A percentile compares a stretch with the other conserved stretches of the same genome.
Conservation (phyloP, 2,888 invertebrate species). For the Hedychridium roseum region DNA sequence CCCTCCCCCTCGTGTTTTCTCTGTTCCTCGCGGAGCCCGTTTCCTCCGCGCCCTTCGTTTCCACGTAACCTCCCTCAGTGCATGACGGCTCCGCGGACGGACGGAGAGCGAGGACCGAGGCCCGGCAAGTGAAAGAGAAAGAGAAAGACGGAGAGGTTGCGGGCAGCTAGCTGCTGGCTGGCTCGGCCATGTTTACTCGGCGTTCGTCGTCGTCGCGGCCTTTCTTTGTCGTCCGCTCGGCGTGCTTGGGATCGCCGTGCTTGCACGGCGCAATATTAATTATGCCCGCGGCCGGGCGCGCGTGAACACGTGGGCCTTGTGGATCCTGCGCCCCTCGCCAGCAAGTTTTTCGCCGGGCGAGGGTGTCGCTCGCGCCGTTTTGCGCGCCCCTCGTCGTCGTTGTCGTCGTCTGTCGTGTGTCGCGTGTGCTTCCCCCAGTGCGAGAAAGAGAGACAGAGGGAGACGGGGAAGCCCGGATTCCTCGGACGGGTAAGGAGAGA, state of each 20-base stretch:
- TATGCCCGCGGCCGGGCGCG: constrained; percentile 31
- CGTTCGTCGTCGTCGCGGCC: constrained; percentile 25
- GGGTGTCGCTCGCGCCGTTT: constrained; percentile 7
- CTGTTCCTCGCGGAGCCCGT: constrained; percentile 33
- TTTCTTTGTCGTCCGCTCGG: constrained; percentile 28
- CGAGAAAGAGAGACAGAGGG: too few species aligned
- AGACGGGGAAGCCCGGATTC: too few species aligned
- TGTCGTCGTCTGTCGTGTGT: constrained; percentile 1
- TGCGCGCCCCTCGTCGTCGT: neutral
- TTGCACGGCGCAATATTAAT: constrained; percentile 31
- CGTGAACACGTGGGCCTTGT: constrained; percentile 24
- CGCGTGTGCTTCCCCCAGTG: neutral
- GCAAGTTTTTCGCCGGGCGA: constrained; percentile 6
- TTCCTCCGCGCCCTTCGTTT: constrained; percentile 38
- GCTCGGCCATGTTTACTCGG: constrained; percentile 45
- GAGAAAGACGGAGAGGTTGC: constrained; percentile 2
- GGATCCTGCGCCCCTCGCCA: constrained; percentile 6
- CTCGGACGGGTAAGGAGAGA: too few species aligned
- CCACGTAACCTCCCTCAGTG: constrained; percentile 51
- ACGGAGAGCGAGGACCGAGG: constrained; percentile 18
- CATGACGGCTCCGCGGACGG: constrained; percentile 43
- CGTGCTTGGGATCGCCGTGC: constrained; percentile 1
- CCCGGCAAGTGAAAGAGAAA: constrained; percentile 7
- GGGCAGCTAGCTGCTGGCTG: constrained; percentile 32
- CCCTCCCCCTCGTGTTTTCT: constrained; percentile 30